Evolutionary conservation across 92 coral and sea anemone genomes (phyloP).

Genomic region (Porites lobata): DNA sequence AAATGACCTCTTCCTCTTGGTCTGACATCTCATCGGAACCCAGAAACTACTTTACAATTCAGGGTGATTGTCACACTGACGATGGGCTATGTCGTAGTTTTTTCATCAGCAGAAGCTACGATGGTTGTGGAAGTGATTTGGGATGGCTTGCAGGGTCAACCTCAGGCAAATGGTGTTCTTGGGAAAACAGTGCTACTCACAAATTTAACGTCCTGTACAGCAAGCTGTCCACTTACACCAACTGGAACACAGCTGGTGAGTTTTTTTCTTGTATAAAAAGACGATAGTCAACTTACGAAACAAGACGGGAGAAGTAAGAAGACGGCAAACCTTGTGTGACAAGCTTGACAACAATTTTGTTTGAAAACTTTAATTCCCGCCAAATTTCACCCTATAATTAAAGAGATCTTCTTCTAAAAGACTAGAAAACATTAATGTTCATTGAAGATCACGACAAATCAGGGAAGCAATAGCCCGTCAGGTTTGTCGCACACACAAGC

Average conservation of each 20-base stretch:
- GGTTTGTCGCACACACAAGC: too few relatives aligned
- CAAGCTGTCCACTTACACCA: conserved; percentile 18
- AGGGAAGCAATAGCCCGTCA: too few relatives aligned
- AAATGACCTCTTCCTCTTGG: conserved; percentile 68
- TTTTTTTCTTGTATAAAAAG: background rate
- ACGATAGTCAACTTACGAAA: too few relatives aligned
- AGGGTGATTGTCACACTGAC: background rate
- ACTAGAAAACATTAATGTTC: too few relatives aligned
- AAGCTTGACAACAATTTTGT: too few relatives aligned
- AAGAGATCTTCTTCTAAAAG: too few relatives aligned
- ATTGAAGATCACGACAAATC: too few relatives aligned
- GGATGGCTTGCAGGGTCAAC: conserved; percentile 59
- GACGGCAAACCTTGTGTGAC: too few relatives aligned
- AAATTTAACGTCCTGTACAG: conserved; percentile 19
- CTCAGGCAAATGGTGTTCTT: conserved; percentile 5
- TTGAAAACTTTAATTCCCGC: too few relatives aligned
- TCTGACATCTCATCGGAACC: conserved; percentile 47
- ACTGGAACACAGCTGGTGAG: conserved; percentile 24
- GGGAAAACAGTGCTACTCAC: conserved; percentile 26
- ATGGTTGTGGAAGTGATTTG: conserved; percentile 38
- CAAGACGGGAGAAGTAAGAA: too few relatives aligned
- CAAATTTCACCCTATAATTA: too few relatives aligned
- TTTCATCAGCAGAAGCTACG: conserved; percentile 56
- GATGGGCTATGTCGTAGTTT: conserved; percentile 37
- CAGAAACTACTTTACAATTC: conserved; percentile 58